Percentiles rank a stretch among this genome's conserved stretches.
Conservation (phyloP, 1,140 invertebrate species). For the Apolygus lucorum region DNA sequence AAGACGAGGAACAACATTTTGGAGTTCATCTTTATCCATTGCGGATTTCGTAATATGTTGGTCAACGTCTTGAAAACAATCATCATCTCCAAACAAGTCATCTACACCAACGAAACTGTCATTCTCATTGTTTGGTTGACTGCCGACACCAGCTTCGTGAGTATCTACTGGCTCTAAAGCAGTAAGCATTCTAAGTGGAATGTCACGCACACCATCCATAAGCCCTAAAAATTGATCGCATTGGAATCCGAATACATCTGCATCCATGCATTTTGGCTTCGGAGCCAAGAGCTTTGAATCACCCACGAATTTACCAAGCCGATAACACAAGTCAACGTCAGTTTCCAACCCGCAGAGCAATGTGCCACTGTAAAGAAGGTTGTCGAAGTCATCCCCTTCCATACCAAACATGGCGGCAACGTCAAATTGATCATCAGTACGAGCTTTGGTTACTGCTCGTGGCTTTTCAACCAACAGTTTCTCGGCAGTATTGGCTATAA, state of each 20-base stretch:
- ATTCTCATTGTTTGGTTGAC: not conserved
- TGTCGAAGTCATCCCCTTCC: not conserved
- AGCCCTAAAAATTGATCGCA: not conserved
- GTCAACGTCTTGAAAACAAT: not conserved
- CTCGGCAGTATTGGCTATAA: too few relatives aligned
- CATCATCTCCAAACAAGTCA: conserved; percentile 22
- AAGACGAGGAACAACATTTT: not conserved
- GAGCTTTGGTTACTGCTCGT: too few relatives aligned
- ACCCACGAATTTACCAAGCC: not conserved
- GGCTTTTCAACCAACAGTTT: too few relatives aligned
- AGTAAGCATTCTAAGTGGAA: not conserved
- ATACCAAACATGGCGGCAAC: conserved; percentile 1
- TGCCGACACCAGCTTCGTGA: not conserved
- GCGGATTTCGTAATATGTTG: not conserved
- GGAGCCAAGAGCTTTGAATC: not conserved
- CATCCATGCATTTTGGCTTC: not conserved
- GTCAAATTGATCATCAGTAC: not conserved
- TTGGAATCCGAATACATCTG: not conserved
- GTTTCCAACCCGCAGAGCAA: not conserved
- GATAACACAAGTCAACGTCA: not conserved
- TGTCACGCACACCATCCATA: not conserved
- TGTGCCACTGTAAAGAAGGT: not conserved
- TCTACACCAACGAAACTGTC: conserved; percentile 23
- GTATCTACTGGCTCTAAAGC: not conserved
- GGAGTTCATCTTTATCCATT: not conserved